These are phyloP conservation scores for Globicephala melas DNA, from an alignment of 2,113 vertebrate species.

Conservation along the genomic window DNA sequence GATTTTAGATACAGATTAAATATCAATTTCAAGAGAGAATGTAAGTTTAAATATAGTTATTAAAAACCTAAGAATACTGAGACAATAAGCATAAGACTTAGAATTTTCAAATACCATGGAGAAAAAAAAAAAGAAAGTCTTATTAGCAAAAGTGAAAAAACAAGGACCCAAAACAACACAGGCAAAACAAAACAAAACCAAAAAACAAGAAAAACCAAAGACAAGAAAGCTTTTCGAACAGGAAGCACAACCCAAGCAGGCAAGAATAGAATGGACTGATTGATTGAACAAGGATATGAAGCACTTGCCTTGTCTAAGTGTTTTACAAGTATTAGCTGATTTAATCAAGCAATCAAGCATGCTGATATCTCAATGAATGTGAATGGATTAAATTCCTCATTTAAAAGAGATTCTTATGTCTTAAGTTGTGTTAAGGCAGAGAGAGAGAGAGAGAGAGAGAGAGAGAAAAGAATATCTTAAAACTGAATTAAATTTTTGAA, in stretches of 20 bases:
- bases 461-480: neutral
- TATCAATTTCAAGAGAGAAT: neutral
- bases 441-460: neutral
- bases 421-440: neutral
- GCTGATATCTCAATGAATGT: neutral
- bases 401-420: neutral
- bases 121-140: neutral
- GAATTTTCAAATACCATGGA: neutral
- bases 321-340: neutral
- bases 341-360: neutral
- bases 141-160: neutral
- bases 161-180: neutral
- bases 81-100: neutral
- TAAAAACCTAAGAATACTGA: neutral
- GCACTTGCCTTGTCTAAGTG: neutral
- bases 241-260: neutral
- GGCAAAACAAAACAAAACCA: neutral
- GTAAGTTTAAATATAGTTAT: neutral
- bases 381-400: neutral
- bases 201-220: neutral
- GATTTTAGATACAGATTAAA: constrained; percentile 13
- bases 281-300: neutral
- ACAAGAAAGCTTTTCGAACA: neutral
- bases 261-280: neutral
- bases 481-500: neutral